phyloP scores from a whole-genome alignment of 2,797 vertebrate genomes.

The Anolis apletophallus region DNA sequence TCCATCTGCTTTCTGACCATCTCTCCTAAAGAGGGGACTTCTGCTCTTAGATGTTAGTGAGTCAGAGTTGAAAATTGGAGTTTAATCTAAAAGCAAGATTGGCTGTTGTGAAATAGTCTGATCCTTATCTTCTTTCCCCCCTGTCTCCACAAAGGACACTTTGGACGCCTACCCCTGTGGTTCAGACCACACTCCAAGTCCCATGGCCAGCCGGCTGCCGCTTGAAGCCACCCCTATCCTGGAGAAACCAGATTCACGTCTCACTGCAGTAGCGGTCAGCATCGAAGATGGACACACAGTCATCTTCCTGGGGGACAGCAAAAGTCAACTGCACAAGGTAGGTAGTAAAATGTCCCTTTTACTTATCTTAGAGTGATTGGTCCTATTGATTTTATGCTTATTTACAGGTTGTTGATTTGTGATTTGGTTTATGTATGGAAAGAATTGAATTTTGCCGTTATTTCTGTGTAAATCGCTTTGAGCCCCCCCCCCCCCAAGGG shows the following conservation, averaged over 20 bases:
- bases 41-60: neutral
- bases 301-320: constrained; percentile 93
- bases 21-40: neutral
- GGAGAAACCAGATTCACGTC: constrained; percentile 87
- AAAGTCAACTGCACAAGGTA: constrained; percentile 93
- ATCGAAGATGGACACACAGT: constrained; percentile 88
- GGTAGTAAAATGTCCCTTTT: neutral
- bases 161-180: constrained; percentile 94
- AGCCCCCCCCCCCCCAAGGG: no score
- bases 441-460: no score
- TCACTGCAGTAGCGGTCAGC: constrained; percentile 92
- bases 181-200: constrained; percentile 97
- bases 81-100: neutral
- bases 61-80: no score
- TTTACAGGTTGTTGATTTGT: no score
- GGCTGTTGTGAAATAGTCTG: neutral
- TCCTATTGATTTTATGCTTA: no score
- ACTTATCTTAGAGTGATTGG: no score
- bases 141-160: constrained; percentile 84
- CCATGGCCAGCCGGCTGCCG: constrained; percentile 91
- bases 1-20: neutral
- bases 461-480: no score
- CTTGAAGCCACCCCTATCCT: constrained; percentile 87
- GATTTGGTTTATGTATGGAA: no score
- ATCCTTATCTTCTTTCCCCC: constrained; percentile 13